Conservation (phyloP, 2,888 invertebrate species). For the Saturnia japonica region DNA sequence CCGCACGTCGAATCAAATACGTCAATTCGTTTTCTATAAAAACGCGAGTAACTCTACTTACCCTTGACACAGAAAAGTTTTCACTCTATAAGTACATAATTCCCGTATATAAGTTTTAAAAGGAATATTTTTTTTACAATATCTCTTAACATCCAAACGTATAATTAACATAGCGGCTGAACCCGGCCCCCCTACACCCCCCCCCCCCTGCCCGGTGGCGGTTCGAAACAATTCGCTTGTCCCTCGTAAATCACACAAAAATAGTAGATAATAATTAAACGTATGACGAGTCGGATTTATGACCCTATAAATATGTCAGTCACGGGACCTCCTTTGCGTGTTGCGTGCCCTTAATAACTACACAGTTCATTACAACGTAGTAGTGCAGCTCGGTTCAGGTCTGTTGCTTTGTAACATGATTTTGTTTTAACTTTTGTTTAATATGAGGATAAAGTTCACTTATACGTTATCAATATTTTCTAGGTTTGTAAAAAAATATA, state of each 20-base stretch:
- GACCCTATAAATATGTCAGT: slow-evolving; percentile 64
- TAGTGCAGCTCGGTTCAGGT: slow-evolving; percentile 9
- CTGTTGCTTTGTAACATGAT: background rate
- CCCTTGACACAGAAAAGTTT: background rate
- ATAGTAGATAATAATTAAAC: slow-evolving; percentile 68
- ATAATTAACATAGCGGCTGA: slow-evolving; percentile 19
- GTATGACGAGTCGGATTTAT: slow-evolving; percentile 67
- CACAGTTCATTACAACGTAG: slow-evolving; percentile 12
- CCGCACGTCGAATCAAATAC: no score
- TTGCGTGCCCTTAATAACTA: slow-evolving; percentile 20
- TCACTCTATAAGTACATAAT: background rate
- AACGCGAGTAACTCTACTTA: background rate
- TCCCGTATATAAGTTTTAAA: background rate
- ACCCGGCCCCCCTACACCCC: slow-evolving; percentile 10
- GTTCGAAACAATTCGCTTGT: slow-evolving; percentile 27
- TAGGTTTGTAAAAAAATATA: background rate
- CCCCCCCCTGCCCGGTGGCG: slow-evolving; percentile 22
- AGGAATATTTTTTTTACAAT: background rate
- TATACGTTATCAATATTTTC: background rate
- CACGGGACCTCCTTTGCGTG: slow-evolving; percentile 40
- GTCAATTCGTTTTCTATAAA: background rate
- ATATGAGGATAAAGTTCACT: background rate
- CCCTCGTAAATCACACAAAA: slow-evolving; percentile 47
- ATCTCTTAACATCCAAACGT: slow-evolving; percentile 19
- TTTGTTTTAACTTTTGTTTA: background rate